A percentile compares a stretch with the other conserved stretches of the same genome.
Conservation (phyloP, 2,113 vertebrate genomes). For the Herpetotheres cachinnans region DNA sequence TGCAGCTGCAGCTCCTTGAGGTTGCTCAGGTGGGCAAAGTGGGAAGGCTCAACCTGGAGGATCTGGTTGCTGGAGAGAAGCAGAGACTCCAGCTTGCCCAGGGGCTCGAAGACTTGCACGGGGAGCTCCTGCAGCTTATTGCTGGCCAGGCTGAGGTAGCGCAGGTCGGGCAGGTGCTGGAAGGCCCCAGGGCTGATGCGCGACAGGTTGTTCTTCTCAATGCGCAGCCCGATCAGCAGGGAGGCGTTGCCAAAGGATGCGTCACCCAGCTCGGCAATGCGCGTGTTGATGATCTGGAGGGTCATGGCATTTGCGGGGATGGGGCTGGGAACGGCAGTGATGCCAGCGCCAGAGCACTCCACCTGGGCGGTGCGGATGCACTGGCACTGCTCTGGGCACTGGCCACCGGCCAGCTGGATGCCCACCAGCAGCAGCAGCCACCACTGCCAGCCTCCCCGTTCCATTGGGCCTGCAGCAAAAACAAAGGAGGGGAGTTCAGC, state of each 20-base stretch:
- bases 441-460: background rate
- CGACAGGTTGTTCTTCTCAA: conserved; percentile 75
- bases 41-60: conserved; percentile 63
- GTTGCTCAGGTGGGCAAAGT: conserved; percentile 70
- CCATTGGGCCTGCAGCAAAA: conserved; percentile 66
- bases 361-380: conserved; percentile 72
- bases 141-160: conserved; percentile 78
- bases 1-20: conserved; percentile 78
- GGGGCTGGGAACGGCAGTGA: conserved; percentile 64
- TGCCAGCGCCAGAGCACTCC: conserved; percentile 63
- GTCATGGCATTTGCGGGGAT: conserved; percentile 73
- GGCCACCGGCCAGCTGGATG: conserved; percentile 30
- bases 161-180: conserved; percentile 67
- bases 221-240: conserved; percentile 72
- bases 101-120: conserved; percentile 70
- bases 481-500: background rate
- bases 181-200: conserved; percentile 69
- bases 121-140: conserved; percentile 79
- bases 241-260: conserved; percentile 72
- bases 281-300: conserved; percentile 76
- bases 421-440: conserved; percentile 60
- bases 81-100: conserved; percentile 86
- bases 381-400: conserved; percentile 73
- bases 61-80: conserved; percentile 82
- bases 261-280: conserved; percentile 53